Base-by-base conservation (phyloP, 2,797 vertebrate genomes). In the Diplodus sargus region DNA sequence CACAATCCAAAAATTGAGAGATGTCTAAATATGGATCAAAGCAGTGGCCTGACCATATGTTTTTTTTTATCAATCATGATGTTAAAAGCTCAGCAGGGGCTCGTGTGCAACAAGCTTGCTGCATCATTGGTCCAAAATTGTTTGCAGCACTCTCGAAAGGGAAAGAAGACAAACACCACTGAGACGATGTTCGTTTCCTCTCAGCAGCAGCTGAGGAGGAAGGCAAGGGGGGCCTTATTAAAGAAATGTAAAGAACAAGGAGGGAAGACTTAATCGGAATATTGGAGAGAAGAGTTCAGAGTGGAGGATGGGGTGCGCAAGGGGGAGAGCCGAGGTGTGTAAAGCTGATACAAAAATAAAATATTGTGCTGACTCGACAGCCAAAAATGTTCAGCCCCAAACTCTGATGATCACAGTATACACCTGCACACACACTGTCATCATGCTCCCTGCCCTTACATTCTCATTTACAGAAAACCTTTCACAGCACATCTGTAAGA, bases 211-310 rank as follows among this genome's bases (percentile, higher is more conserved):
- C 20, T 66, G 70, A 81, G 42, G 43, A 74, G 47, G n/a, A 4
- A 14, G 5, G 11, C 1, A 16, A 60, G 43, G 34, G 18, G 17
- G 39, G 20, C 3, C 12, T 65, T 54, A 66, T 43, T 72, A 49
- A 74, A 71, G 22, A 18, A 57, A 80, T 73, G 82, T 77, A 81
- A 60, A 78, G 82, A 87, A 85, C 82, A 79, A 53, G 71, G 8
- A 48, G 45, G 65, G 69, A 67, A 78, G 25, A 67, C 23, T 43
- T 48, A 62, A 84, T 86, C 53, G 78, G 67, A 84, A 87, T 84
- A 74, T 78, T 69, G 80, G 66, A 85, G 70, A 64, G 20, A 78
- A 69, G 53, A 74, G 76, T 67, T 82, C 23, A 81, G 76, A 61
- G 83, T 54, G 61, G 52, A 58, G 34, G 23, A 65, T 51, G 64